These are phyloP conservation scores for Montipora capricornis DNA, from an alignment of 64 coral and sea anemone genomes.

Conservation along the genomic window DNA sequence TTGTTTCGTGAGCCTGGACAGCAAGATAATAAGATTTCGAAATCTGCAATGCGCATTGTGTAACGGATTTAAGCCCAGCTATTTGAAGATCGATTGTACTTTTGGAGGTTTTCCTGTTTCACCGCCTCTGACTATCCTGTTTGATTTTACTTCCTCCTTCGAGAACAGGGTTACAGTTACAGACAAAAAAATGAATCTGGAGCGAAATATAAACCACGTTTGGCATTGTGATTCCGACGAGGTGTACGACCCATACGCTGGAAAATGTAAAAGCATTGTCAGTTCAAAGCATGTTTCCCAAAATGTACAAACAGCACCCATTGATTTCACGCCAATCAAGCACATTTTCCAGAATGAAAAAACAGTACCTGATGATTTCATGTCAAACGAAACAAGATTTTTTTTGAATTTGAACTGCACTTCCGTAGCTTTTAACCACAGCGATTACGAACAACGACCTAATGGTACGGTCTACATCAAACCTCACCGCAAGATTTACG, in stretches of 20 bases:
- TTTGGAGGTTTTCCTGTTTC: fast-evolving
- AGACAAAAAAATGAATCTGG: background rate
- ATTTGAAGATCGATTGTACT: background rate
- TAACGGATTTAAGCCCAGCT: background rate
- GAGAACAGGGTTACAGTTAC: background rate
- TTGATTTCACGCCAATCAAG: too few relatives aligned
- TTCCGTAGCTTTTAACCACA: conserved; percentile 4
- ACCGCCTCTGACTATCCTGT: background rate
- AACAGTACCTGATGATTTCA: too few relatives aligned
- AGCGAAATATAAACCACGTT: background rate
- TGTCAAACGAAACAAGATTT: background rate
- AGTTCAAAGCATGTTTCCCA: too few relatives aligned
- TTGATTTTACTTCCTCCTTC: conserved; percentile 15
- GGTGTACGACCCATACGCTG: too few relatives aligned
- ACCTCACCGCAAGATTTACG: background rate
- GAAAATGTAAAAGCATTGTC: too few relatives aligned
- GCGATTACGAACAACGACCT: background rate
- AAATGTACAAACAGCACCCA: too few relatives aligned
- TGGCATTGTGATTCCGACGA: background rate
- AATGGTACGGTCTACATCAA: conserved; percentile 27
- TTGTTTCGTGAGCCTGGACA: background rate
- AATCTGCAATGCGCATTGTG: conserved; percentile 39
- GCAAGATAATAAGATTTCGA: background rate
- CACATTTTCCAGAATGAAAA: background rate
- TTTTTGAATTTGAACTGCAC: background rate